Conservation (phyloP, 1,140 invertebrate species). For the Triops cancriformis region DNA sequence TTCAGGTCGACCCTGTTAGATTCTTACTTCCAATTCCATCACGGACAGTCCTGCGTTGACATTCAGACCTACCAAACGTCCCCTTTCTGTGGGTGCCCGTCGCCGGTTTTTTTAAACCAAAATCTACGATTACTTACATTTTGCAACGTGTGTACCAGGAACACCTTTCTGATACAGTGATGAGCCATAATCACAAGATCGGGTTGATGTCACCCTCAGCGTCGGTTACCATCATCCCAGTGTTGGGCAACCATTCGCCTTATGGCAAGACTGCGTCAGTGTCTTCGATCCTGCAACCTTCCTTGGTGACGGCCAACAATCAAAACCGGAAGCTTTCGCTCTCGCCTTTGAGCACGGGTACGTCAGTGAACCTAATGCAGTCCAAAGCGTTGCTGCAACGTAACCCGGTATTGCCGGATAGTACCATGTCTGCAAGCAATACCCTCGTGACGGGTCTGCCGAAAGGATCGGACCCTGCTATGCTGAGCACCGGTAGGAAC, state of each 20-base stretch:
- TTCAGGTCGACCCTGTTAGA: background rate
- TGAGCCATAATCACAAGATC: background rate
- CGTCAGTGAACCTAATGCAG: background rate
- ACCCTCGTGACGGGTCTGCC: no score
- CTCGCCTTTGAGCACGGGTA: background rate
- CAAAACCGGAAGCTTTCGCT: background rate
- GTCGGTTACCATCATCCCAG: background rate
- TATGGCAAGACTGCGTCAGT: background rate
- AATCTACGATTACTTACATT: no score
- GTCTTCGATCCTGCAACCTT: background rate
- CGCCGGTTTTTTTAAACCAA: no score
- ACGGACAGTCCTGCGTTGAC: background rate
- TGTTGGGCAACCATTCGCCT: background rate
- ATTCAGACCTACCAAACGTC: background rate
- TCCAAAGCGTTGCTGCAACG: background rate
- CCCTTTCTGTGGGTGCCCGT: background rate
- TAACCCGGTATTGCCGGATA: background rate
- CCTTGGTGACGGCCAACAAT: background rate
- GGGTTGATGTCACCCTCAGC: background rate
- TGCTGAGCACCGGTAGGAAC: no score
- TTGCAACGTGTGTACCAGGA: no score
- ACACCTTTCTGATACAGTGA: background rate
- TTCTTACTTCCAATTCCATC: slow-evolving; percentile 12
- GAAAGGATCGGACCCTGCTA: no score
- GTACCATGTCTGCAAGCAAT: no score